Percentiles rank a stretch among this genome's conserved stretches.
These are phyloP conservation scores for Acanthurus leucopareius DNA, from an alignment of 2,797 vertebrate genomes.

Conservation along the genomic window DNA sequence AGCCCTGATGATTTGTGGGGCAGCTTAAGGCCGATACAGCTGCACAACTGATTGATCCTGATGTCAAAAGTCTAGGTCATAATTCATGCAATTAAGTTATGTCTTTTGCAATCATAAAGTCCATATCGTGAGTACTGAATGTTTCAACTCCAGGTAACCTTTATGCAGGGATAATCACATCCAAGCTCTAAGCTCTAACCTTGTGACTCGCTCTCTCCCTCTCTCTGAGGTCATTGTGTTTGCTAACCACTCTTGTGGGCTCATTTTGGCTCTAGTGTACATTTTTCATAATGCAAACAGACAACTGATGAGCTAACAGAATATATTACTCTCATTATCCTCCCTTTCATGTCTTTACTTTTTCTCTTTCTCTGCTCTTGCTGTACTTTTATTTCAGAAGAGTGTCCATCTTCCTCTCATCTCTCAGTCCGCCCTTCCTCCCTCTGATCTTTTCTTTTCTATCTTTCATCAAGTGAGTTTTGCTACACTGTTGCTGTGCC, in stretches of 20 bases:
- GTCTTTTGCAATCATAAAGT: slow-evolving; percentile 73
- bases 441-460: slow-evolving; percentile 51
- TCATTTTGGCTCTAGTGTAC: slow-evolving; percentile 7
- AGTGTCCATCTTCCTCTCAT: slow-evolving; percentile 27
- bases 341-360: slow-evolving; percentile 24
- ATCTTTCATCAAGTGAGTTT: slow-evolving; percentile 44
- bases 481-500: slow-evolving; percentile 26
- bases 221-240: slow-evolving; percentile 65
- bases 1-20: slow-evolving; percentile 74
- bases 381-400: slow-evolving; percentile 21
- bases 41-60: slow-evolving; percentile 76
- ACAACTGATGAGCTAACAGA: slow-evolving; percentile 59
- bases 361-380: slow-evolving; percentile 16
- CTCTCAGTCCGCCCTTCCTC: slow-evolving; percentile 29
- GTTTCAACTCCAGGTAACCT: slow-evolving; percentile 79
- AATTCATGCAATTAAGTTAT: slow-evolving; percentile 74
- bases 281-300: slow-evolving; percentile 59
- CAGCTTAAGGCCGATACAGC: slow-evolving; percentile 78
- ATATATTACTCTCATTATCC: slow-evolving; percentile 40
- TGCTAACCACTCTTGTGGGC: slow-evolving; percentile 43
- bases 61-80: slow-evolving; percentile 61
- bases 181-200: slow-evolving; percentile 61
- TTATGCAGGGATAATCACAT: slow-evolving; percentile 56
- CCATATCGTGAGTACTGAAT: slow-evolving; percentile 53
- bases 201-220: slow-evolving; percentile 48